These are phyloP conservation scores for Tricholauxania praeusta DNA, from an alignment of 2,888 invertebrate species.

Conservation along the genomic window DNA sequence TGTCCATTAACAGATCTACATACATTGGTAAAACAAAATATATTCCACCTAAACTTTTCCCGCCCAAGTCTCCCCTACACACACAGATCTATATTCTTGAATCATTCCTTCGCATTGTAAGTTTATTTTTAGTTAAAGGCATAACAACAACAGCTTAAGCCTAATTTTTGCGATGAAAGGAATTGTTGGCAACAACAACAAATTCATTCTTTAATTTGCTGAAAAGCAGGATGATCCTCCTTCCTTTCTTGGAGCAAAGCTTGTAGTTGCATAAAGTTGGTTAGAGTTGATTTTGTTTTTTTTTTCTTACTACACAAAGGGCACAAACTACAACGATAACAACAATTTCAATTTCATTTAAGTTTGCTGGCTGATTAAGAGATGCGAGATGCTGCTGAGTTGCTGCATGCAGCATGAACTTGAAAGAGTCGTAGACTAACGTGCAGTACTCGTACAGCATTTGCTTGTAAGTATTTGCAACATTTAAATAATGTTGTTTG, in stretches of 20 bases:
- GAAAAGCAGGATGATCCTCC: background rate
- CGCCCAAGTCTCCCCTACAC: no score
- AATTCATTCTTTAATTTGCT: conserved; percentile 15
- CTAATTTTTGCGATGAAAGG: background rate
- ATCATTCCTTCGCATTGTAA: no score
- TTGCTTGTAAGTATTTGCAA: conserved; percentile 15
- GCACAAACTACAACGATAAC: conserved; percentile 39
- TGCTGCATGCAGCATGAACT: conserved; percentile 38
- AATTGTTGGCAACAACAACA: background rate
- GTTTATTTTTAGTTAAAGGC: no score
- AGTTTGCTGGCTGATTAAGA: conserved; percentile 49
- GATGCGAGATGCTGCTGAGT: conserved; percentile 38
- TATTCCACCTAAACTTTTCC: no score
- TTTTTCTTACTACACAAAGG: conserved; percentile 42
- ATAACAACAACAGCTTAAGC: no score
- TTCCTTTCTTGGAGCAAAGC: background rate
- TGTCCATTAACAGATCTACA: no score
- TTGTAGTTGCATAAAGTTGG: background rate
- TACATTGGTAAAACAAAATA: no score
- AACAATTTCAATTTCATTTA: conserved; percentile 33
- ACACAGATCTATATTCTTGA: no score
- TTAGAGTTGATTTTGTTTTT: background rate
- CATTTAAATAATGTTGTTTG: conserved; percentile 50
- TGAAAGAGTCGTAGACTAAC: no score
- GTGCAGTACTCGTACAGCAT: no score